These are phyloP conservation scores for Takifugu flavidus DNA, from an alignment of 2,113 vertebrate genomes.

Conservation along the genomic window DNA sequence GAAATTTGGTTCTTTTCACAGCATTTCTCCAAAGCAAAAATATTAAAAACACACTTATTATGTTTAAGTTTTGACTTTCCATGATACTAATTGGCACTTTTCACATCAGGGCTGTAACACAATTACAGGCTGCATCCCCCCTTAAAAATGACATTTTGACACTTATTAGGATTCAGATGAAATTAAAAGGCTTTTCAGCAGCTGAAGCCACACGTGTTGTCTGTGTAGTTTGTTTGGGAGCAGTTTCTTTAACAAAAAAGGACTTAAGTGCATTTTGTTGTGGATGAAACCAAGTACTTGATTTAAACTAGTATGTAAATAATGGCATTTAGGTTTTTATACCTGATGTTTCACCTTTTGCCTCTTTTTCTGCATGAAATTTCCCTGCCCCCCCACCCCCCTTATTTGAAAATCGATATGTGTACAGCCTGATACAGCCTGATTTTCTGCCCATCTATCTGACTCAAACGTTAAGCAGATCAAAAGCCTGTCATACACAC, in stretches of 20 bases:
- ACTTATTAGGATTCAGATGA: background rate
- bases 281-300: slow-evolving; percentile 56
- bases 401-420: background rate
- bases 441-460: slow-evolving; percentile 4
- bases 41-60: too few species aligned
- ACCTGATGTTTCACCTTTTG: slow-evolving; percentile 74
- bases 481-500: background rate
- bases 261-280: slow-evolving; percentile 54
- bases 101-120: too few species aligned
- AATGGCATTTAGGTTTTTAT: slow-evolving; percentile 73
- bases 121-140: background rate
- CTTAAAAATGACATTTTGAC: background rate
- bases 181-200: slow-evolving; percentile 29
- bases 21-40: too few species aligned
- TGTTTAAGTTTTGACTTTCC: too few species aligned
- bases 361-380: slow-evolving; percentile 70
- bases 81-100: too few species aligned
- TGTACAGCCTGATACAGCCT: background rate
- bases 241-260: slow-evolving; percentile 33
- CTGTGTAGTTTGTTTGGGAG: slow-evolving; percentile 38
- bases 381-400: slow-evolving; percentile 17
- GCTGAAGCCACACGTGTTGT: slow-evolving; percentile 39
- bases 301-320: slow-evolving; percentile 77
- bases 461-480: background rate
- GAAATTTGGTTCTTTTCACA: too few species aligned